Conservation (phyloP, 2,113 vertebrate species). For the Euleptes europaea region DNA sequence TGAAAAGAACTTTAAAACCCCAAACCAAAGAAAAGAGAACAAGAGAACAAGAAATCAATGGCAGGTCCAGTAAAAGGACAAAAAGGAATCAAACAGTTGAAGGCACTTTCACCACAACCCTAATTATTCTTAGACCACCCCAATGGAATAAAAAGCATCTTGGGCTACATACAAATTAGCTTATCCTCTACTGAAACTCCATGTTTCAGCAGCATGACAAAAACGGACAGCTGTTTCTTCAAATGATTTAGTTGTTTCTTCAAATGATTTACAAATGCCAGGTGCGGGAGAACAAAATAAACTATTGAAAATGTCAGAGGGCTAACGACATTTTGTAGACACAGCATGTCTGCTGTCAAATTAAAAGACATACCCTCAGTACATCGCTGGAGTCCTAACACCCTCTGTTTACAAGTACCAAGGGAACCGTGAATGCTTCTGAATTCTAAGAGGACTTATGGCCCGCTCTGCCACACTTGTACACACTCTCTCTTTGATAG, state of each 20-base stretch:
- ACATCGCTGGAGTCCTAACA: neutral
- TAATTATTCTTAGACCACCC: slow-evolving; percentile 9
- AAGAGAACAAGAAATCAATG: neutral
- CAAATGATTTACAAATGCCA: neutral
- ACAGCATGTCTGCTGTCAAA: neutral
- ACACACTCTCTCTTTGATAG: neutral
- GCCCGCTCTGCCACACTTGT: neutral
- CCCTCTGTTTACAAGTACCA: neutral
- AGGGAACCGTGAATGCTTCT: neutral
- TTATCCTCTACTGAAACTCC: neutral
- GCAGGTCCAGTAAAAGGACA: neutral
- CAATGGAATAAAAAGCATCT: neutral
- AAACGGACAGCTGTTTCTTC: neutral
- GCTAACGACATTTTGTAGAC: slow-evolving; percentile 1
- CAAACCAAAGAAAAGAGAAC: neutral
- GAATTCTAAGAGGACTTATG: neutral
- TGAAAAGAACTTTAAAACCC: neutral
- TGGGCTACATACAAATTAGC: neutral
- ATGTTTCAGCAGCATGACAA: slow-evolving; percentile 4
- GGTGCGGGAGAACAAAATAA: neutral
- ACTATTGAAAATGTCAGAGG: neutral
- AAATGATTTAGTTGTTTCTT: neutral
- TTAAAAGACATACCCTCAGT: slow-evolving; percentile 9
- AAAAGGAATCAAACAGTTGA: neutral
- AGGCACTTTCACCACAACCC: neutral